Base-by-base conservation (phyloP, 2,888 invertebrate genomes). In the Sipha maydis region DNA sequence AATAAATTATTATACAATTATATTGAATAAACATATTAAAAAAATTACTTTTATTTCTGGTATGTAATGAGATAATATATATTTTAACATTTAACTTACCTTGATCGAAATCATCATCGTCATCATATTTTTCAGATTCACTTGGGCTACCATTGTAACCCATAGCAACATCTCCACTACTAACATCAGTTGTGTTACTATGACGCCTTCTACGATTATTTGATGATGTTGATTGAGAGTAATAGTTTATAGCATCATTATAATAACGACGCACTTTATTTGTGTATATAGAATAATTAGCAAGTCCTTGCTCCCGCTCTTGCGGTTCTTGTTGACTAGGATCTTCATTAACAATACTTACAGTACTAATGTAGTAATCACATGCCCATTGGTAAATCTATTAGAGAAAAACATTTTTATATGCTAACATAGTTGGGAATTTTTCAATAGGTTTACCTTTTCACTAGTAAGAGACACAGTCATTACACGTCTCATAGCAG, bases 401-500 rank as follows among this genome's bases (percentile, higher is more conserved):
- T 95, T 91, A 90, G 91, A 80, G 88, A 76, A 75, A 79, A 85
- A 21, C 41, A 56, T 56, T 73, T 80, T 3, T 19, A 34, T 21
- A 75, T 28, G 14, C 3, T 54, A 25, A 54, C 21, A 78, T 25
- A 71, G 28, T 48, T 73, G 28, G 21, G 9, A 19, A 8, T 54
- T 3, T 77, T 77, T 61, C 25, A 61, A 76, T 14, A 54, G 41
- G 28, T 61, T 11, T 89, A 89, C 89, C 80, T 78, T 78, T 83
- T 96, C 95, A 93, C 97, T 97, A 86, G 97, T 97, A 56, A 99
- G 94, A 56, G 97, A 97, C 90, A 95, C 94, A 75, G 98, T 97
- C 95, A 99, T 97, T 89, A 98, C 97, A 91, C 95, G 94, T 90
- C 98, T 94, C 98, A 99, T 98, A 90, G 98, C 95, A 90, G 98